Percentiles rank a stretch among this genome's conserved stretches.
Evolutionary conservation across 1,140 invertebrate species (phyloP).

Genomic region (Heliothis virescens): DNA sequence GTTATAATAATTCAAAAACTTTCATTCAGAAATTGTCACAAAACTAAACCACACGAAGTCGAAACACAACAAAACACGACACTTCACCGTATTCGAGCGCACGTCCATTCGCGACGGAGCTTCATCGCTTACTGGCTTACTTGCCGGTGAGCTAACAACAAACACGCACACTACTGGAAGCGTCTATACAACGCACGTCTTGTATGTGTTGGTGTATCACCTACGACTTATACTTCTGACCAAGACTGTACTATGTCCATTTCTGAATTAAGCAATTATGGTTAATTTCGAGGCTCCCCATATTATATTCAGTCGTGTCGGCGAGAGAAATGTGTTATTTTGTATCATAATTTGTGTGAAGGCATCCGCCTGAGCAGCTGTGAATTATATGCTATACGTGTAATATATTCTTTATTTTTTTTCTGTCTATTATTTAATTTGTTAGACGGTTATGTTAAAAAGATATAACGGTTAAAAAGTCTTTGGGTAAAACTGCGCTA

Average conservation of each 20-base stretch:
- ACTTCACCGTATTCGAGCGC: neutral
- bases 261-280: constrained; percentile 85
- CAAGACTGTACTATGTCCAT: constrained; percentile 69
- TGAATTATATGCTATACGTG: constrained; percentile 77
- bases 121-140: constrained; percentile 38
- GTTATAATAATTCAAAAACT: constrained; percentile 22
- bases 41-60: constrained; percentile 38
- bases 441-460: constrained; percentile 44
- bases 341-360: constrained; percentile 84
- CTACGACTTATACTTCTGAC: constrained; percentile 65
- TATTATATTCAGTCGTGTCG: constrained; percentile 73
- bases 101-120: constrained; percentile 10
- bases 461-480: constrained; percentile 13
- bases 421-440: constrained; percentile 40
- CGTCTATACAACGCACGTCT: neutral
- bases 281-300: constrained; percentile 83
- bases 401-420: constrained; percentile 70
- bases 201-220: constrained; percentile 13
- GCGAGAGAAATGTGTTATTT: constrained; percentile 83
- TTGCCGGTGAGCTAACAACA: constrained; percentile 17
- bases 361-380: constrained; percentile 81
- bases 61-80: constrained; percentile 40
- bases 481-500: constrained; percentile 25
- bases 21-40: constrained; percentile 42
- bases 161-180: constrained; percentile 18